phyloP scores from a whole-genome alignment of 1,140 invertebrate genomes.

The Rhagoletis zephyria region DNA sequence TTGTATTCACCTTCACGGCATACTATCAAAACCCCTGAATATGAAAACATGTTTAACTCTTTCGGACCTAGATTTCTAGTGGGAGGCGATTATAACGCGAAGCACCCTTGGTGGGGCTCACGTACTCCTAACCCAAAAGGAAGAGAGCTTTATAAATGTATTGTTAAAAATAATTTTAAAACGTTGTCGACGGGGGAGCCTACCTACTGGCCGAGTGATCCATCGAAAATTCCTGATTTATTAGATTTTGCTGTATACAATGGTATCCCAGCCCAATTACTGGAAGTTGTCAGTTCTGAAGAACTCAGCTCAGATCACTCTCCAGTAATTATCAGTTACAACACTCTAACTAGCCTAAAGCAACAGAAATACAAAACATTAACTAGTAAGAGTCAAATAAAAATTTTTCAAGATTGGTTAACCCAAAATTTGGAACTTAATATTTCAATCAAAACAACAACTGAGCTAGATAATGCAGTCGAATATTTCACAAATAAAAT shows the following conservation, averaged over 20 bases:
- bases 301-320: constrained; percentile 40
- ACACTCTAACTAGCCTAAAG: neutral
- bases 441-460: neutral
- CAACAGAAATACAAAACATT: neutral
- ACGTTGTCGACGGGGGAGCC: constrained; percentile 10
- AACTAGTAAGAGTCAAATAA: neutral
- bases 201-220: constrained; percentile 51
- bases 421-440: neutral
- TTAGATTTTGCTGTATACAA: neutral
- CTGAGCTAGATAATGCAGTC: neutral
- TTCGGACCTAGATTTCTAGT: constrained; percentile 67
- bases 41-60: constrained; percentile 62
- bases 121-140: constrained; percentile 38
- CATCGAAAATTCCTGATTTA: constrained; percentile 34
- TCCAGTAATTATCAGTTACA: constrained; percentile 48
- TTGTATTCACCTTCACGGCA: no score
- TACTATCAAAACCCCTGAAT: constrained; percentile 56
- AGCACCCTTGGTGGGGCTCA: constrained; percentile 35
- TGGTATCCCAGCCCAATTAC: no score
- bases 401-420: neutral
- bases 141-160: constrained; percentile 33
- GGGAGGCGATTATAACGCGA: constrained; percentile 71
- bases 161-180: constrained; percentile 42
- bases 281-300: neutral
- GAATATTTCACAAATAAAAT: neutral